A percentile compares a stretch with the other conserved stretches of the same genome.
Conservation (phyloP, 2,113 vertebrate species). For the Psettodes erumei region DNA sequence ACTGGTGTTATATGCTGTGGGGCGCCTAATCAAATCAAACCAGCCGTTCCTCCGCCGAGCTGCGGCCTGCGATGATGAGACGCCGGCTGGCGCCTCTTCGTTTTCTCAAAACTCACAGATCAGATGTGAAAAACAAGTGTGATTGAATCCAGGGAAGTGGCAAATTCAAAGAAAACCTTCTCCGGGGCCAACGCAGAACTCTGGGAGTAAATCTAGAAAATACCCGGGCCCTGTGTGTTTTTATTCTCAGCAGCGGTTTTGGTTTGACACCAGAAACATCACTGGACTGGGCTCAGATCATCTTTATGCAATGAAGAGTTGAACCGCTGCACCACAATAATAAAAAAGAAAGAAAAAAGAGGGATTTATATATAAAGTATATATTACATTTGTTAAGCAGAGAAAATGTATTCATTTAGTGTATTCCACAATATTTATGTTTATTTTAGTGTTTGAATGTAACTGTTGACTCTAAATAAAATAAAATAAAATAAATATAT, state of each 20-base stretch:
- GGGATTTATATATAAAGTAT: too few species aligned
- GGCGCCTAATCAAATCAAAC: constrained; percentile 19
- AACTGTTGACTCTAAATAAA: too few species aligned
- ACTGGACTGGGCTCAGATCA: neutral
- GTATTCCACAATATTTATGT: too few species aligned
- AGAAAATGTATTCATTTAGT: too few species aligned
- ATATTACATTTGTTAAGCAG: too few species aligned
- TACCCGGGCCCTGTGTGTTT: neutral
- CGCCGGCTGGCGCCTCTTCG: neutral
- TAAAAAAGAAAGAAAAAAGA: too few species aligned
- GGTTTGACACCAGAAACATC: neutral
- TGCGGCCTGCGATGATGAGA: neutral
- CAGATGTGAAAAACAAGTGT: constrained; percentile 30
- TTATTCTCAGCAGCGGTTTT: neutral
- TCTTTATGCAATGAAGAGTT: too few species aligned
- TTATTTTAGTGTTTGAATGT: too few species aligned
- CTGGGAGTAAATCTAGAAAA: constrained; percentile 15
- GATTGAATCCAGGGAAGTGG: constrained; percentile 32
- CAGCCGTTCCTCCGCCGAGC: neutral
- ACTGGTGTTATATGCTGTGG: neutral
- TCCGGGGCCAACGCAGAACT: neutral
- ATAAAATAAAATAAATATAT: too few species aligned
- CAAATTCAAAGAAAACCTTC: constrained; percentile 5
- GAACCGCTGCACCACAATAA: too few species aligned
- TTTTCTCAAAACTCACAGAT: constrained; percentile 2